phyloP scores from a whole-genome alignment of 2,888 invertebrate species.

The Anagyrus pseudococci region DNA sequence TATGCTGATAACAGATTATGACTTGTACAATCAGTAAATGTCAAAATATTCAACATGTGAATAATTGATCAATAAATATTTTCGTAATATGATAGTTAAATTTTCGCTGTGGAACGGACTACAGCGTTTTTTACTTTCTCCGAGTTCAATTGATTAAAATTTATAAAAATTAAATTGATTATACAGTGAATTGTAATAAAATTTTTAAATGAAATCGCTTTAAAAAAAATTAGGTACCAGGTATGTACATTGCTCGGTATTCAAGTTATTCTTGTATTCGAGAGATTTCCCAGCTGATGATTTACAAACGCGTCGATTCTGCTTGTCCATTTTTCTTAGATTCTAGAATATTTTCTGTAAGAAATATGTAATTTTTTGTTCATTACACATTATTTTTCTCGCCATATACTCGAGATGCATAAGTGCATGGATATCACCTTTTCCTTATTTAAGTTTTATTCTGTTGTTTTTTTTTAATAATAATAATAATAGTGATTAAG shows the following conservation, averaged over 20 bases:
- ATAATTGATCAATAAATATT: background rate
- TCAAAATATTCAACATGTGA: background rate
- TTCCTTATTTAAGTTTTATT: background rate
- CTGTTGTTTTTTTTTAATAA: background rate
- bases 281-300: conserved; percentile 30
- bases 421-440: background rate
- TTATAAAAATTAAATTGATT: conserved; percentile 54
- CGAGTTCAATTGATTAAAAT: no score
- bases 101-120: background rate
- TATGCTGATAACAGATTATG: background rate
- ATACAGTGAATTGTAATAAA: conserved; percentile 49
- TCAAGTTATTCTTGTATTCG: no score
- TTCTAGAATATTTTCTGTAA: conserved; percentile 60
- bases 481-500: background rate
- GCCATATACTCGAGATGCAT: background rate
- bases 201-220: conserved; percentile 39
- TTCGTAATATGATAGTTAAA: conserved; percentile 5
- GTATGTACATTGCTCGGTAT: conserved; percentile 35
- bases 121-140: no score
- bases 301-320: conserved; percentile 61
- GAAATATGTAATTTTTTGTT: conserved; percentile 50
- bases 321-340: conserved; percentile 61
- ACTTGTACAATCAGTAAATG: background rate
- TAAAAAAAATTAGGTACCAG: conserved; percentile 57
- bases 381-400: conserved; percentile 21